Conservation (phyloP, 2,113 vertebrate genomes). For the Leuciscus idus region DNA sequence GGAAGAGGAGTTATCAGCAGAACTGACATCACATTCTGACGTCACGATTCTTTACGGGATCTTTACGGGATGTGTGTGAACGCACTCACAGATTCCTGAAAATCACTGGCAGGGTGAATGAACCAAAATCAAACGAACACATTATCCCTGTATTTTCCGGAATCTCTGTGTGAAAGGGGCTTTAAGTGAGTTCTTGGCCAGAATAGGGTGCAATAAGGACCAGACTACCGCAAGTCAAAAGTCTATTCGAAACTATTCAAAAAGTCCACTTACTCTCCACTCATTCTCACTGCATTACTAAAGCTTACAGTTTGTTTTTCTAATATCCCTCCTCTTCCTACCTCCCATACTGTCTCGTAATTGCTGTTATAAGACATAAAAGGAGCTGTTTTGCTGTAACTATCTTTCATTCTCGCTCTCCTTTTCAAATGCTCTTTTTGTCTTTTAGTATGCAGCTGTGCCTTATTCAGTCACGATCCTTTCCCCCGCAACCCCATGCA, state of each 20-base stretch:
- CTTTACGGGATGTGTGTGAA: too few relatives aligned
- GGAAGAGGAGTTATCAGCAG: too few relatives aligned
- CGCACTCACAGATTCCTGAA: too few relatives aligned
- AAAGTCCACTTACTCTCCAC: background rate
- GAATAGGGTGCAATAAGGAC: background rate
- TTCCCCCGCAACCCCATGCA: background rate
- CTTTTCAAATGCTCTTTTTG: conserved; percentile 10
- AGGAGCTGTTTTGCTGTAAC: conserved; percentile 14
- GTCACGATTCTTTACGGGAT: too few relatives aligned
- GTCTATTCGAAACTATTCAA: background rate
- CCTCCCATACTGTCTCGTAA: background rate
- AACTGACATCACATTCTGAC: too few relatives aligned
- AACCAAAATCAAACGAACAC: too few relatives aligned
- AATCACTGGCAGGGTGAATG: too few relatives aligned
- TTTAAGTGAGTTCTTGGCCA: background rate
- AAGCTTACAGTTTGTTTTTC: background rate
- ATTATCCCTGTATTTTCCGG: too few relatives aligned
- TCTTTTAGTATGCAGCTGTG: conserved; percentile 34
- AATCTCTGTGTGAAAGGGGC: too few relatives aligned
- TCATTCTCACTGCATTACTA: background rate
- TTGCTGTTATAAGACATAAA: background rate
- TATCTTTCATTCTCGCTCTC: conserved; percentile 4
- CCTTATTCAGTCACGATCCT: conserved; percentile 8
- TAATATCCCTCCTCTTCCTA: background rate
- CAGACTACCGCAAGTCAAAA: background rate